Conservation (phyloP, 2,888 invertebrate species). For the Drosophila hamatofila region DNA sequence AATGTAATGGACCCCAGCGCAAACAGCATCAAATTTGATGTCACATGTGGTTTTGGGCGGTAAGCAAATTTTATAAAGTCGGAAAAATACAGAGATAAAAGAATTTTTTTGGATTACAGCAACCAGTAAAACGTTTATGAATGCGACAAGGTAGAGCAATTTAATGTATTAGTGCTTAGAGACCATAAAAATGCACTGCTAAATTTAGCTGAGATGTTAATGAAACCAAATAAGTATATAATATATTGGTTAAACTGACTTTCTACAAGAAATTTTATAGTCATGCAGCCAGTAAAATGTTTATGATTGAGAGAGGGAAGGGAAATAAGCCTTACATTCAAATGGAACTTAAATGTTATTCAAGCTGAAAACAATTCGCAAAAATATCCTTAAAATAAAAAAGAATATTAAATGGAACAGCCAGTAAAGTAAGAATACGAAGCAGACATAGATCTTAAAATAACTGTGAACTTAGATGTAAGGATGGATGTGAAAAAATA, state of each 20-base stretch:
- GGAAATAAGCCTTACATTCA: neutral
- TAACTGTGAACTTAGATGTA: no score
- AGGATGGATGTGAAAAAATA: no score
- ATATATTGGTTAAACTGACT: neutral
- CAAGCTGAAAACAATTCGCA: neutral
- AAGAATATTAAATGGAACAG: neutral
- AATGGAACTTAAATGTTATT: neutral
- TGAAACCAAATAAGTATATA: neutral
- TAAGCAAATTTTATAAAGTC: neutral
- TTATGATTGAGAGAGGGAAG: neutral
- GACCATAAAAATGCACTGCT: neutral
- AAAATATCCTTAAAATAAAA: neutral
- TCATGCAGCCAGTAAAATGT: neutral
- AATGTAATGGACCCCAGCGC: neutral
- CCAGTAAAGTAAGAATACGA: neutral
- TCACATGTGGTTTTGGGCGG: neutral
- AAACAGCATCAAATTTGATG: constrained; percentile 1
- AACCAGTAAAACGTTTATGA: constrained; percentile 5
- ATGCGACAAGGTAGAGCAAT: constrained; percentile 1
- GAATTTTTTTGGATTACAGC: neutral
- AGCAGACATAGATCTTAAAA: neutral
- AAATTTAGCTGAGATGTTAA: neutral
- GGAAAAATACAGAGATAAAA: neutral
- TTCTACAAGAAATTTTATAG: neutral
- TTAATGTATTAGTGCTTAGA: neutral